Conservation (phyloP, 1,140 invertebrate species). For the Drosophila elegans region DNA sequence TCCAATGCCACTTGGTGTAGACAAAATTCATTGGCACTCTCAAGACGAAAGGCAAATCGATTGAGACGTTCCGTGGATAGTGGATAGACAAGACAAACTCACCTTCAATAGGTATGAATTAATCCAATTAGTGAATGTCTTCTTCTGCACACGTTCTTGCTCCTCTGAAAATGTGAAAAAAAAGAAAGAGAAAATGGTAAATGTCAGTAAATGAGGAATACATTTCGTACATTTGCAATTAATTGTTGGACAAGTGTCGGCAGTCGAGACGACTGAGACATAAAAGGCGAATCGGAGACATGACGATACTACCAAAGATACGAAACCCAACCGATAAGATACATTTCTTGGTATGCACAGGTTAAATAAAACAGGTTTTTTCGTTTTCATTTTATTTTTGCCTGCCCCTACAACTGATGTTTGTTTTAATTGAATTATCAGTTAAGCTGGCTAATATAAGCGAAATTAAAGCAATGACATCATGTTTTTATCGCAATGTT, state of each 20-base stretch:
- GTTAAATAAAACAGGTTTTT: slow-evolving; percentile 17
- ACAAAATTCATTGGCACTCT: slow-evolving; percentile 50
- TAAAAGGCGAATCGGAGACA: slow-evolving; percentile 46
- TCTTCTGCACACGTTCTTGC: slow-evolving; percentile 99
- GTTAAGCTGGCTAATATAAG: slow-evolving; percentile 36
- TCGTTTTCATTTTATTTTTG: slow-evolving; percentile 21
- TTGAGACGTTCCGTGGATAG: slow-evolving; percentile 20
- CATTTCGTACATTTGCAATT: slow-evolving; percentile 57
- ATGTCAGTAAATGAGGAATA: slow-evolving; percentile 55
- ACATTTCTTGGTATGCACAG: slow-evolving; percentile 40
- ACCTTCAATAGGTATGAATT: slow-evolving; percentile 99
- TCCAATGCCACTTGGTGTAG: slow-evolving; percentile 57
- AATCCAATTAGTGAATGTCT: slow-evolving; percentile 99
- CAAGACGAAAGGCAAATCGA: slow-evolving; percentile 49
- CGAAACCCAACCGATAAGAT: slow-evolving; percentile 71
- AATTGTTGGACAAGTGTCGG: slow-evolving; percentile 58
- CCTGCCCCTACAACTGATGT: slow-evolving; percentile 43
- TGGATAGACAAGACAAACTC: slow-evolving; percentile 80
- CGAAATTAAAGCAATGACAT: slow-evolving; percentile 61
- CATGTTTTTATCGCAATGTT: slow-evolving; percentile 44
- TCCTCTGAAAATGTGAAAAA: slow-evolving; percentile 95
- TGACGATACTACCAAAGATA: slow-evolving; percentile 59
- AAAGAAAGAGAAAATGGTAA: slow-evolving; percentile 57
- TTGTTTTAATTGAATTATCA: slow-evolving; percentile 80
- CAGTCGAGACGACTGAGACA: slow-evolving; percentile 20